Base-by-base conservation (phyloP, 2,888 invertebrate species). In the Brachyopa scutellaris region DNA sequence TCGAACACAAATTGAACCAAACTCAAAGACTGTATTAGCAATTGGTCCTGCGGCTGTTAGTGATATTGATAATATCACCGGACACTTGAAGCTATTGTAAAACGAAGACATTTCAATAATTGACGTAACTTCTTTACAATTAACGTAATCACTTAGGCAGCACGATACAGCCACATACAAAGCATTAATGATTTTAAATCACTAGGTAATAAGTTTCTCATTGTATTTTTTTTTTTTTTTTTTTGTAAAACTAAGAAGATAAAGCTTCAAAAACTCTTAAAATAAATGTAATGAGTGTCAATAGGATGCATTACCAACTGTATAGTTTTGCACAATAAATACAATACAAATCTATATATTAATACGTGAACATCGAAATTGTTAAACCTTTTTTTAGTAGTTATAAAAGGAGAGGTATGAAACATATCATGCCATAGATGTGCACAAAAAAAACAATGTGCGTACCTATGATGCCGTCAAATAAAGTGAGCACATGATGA, bases 1-100 rank as follows among this genome's bases (percentile, higher is more conserved):
- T 1, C 94, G 96, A 85, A 99, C 98, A 4, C 98, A 99, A 91
- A 95, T 99, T 83, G 95, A 95, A 49, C 93, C 95, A 0, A 97
- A 98, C 84, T 95, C 97, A 7, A 93, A 93, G 87, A 99, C 99
- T 70, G 98, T 98, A 1, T 91, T 98, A 67, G 98, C 97, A 0
- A 93, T 99, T 62, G 99, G 99, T n/a, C 99, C 98, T 51, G 98
- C 96, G 2, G 94, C 95, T 38, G 93, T 93, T 85, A 92, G 93
- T 85, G 88, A 94, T 45, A 92, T 98, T 85, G 95, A 97, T 89
- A 91, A 93, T 91, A 93, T 98, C 36, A 97, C 97, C 15, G 96
- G 97, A 57, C 95, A 97, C 90, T 92, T 98, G 83, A 97, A 97
- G 90, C 91, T 98, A 66, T 93, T 95, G 89, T 97, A 92, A 93